Base-by-base conservation (phyloP, 2,113 vertebrate species). In the Engystomops pustulosus region DNA sequence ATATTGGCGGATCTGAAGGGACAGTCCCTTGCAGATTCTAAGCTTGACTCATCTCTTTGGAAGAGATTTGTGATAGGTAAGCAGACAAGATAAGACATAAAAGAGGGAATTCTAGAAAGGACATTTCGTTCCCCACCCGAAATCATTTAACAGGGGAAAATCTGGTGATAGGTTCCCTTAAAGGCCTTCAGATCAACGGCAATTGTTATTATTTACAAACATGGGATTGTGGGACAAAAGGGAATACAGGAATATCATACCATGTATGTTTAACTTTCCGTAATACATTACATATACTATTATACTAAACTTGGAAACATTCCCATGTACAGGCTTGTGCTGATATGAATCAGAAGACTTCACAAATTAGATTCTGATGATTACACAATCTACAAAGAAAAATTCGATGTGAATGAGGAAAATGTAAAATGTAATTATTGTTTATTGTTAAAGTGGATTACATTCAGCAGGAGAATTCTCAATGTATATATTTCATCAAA, bases 331-430 rank as follows among this genome's bases (percentile, higher is more conserved):
- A 77, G 51, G 34, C 74, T 77, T 23, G 36, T 2, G 30, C 49
- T 58, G 30, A 77, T 77, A 77, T 20, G 74, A 77, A 55, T 77
- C 74, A 77, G 74, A 77, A 55, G 49, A 34, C 74, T 58, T 49
- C 74, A 77, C 72, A 76, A 76, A 77, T 77, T 55, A 77, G 74
- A 77, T 77, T 77, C 74, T 55, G 36, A 77, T 77, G 74, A 77
- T 77, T 58, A 55, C 30, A 77, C 34, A 77, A 32, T 55, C 45
- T 32, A 53, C 49, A 77, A 77, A 77, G 49, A 55, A 34, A 38
- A 55, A 55, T 77, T 77, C 49, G 23, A 77, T 74, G 45, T 17
- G 71, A 74, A 74, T 55, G 47, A 77, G 51, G 30, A 58, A 77
- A 36, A 55, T 53, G 45, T 55, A 32, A 77, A 55, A 55, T 58